Conservation (phyloP, 2,797 vertebrate genomes). For the Atherinosoma microstoma region DNA sequence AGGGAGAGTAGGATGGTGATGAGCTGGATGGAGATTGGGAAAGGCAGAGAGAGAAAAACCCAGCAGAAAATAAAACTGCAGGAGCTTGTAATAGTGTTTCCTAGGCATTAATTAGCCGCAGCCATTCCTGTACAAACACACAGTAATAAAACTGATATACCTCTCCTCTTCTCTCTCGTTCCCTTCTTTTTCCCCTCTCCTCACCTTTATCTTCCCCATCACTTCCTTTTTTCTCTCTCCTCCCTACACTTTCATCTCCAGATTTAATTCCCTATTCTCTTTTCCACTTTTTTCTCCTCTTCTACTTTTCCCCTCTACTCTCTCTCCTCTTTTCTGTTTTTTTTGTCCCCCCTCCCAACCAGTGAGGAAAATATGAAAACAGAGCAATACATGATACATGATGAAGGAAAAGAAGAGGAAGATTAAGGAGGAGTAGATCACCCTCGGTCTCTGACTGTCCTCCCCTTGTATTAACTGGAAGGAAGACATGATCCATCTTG, state of each 20-base stretch:
- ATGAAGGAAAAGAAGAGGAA: not conserved
- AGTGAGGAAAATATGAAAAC: not conserved
- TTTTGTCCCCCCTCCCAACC: not conserved
- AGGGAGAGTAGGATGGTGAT: constrained; percentile 25
- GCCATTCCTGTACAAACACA: constrained; percentile 73
- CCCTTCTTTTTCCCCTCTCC: not conserved
- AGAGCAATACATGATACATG: not conserved
- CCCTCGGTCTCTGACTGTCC: constrained; percentile 55
- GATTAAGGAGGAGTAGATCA: constrained; percentile 46
- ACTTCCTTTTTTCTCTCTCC: too few species aligned
- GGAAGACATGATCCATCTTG: constrained; percentile 55
- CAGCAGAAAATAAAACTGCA: constrained; percentile 71
- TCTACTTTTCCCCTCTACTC: rapidly evolving
- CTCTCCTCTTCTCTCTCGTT: not conserved
- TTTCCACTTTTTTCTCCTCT: not conserved
- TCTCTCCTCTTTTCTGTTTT: not conserved
- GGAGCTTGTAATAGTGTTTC: constrained; percentile 80
- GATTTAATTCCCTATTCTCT: too few species aligned
- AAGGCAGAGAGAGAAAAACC: constrained; percentile 8
- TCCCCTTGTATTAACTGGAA: constrained; percentile 49
- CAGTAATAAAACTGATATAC: constrained; percentile 75
- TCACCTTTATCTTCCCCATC: not conserved
- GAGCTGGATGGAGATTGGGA: not conserved
- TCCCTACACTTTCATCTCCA: too few species aligned
- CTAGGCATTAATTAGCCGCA: constrained; percentile 80